Percentiles rank a stretch among this genome's conserved stretches.
Evolutionary conservation across 2,113 vertebrate genomes (phyloP).

Genomic region (Phylloscopus trochiloides): DNA sequence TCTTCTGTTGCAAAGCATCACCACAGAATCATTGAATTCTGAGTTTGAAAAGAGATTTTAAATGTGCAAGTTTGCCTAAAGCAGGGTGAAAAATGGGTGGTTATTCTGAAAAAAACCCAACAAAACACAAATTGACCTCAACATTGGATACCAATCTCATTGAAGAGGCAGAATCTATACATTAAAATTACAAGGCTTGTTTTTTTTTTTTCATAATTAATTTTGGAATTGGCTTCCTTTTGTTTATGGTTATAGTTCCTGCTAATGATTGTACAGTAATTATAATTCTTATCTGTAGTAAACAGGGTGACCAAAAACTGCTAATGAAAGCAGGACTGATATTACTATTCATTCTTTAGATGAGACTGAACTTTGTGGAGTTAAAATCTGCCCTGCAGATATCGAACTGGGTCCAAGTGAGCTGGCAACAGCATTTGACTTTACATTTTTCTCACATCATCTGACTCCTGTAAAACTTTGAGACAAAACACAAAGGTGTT

Average conservation of each 20-base stretch:
- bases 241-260: not conserved
- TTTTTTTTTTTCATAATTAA: not conserved
- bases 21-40: not conserved
- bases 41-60: not conserved
- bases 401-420: not conserved
- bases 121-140: not conserved
- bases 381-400: not conserved
- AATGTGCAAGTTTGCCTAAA: not conserved
- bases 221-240: not conserved
- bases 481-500: slow-evolving; percentile 41
- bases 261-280: not conserved
- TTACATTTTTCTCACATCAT: not conserved
- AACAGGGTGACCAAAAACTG: not conserved
- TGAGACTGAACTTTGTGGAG: not conserved
- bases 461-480: not conserved
- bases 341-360: not conserved
- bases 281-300: not conserved
- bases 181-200: not conserved
- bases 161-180: not conserved
- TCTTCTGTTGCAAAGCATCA: not conserved
- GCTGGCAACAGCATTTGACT: not conserved
- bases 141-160: not conserved
- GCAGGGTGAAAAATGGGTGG: not conserved
- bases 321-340: not conserved
- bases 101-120: not conserved